phyloP scores from a whole-genome alignment of 2,797 vertebrate genomes.

The Macropodus opercularis region DNA sequence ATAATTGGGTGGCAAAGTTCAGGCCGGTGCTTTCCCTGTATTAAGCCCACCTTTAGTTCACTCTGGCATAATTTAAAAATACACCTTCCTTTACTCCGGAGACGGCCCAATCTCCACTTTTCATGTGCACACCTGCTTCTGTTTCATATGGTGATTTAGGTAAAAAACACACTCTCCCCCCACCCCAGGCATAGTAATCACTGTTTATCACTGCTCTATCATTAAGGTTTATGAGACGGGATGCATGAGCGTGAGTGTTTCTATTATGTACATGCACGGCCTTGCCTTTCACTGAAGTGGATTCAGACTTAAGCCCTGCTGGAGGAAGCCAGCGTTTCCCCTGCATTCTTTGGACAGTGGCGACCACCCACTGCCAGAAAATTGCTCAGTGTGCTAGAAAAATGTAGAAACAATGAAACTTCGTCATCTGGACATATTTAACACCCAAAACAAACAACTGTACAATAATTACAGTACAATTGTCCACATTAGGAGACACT shows the following conservation, averaged over 20 bases:
- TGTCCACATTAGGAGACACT: conserved; percentile 52
- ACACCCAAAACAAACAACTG: conserved; percentile 72
- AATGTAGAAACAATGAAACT: conserved; percentile 69
- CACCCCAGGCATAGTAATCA: conserved; percentile 67
- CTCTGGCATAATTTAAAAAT: conserved; percentile 56
- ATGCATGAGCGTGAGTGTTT: conserved; percentile 63
- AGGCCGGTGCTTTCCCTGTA: conserved; percentile 60
- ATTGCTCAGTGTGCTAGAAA: conserved; percentile 60
- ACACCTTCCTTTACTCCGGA: conserved; percentile 29
- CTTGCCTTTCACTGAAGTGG: conserved; percentile 64
- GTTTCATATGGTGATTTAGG: conserved; percentile 42
- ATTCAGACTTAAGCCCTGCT: conserved; percentile 48
- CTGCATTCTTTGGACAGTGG: conserved; percentile 64
- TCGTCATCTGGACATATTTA: conserved; percentile 70
- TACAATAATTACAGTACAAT: conserved; percentile 75
- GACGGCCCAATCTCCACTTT: conserved; percentile 33
- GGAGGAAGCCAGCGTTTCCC: conserved; percentile 72
- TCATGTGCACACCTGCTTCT: conserved; percentile 63
- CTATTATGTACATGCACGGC: conserved; percentile 67
- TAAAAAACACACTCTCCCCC: conserved; percentile 19
- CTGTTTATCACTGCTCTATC: conserved; percentile 74
- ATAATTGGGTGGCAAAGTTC: conserved; percentile 67
- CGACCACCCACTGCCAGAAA: conserved; percentile 74
- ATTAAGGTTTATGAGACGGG: conserved; percentile 82
- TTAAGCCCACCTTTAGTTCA: conserved; percentile 58